Conservation (phyloP, 2,888 invertebrate genomes). For the Calliphora vomitoria region DNA sequence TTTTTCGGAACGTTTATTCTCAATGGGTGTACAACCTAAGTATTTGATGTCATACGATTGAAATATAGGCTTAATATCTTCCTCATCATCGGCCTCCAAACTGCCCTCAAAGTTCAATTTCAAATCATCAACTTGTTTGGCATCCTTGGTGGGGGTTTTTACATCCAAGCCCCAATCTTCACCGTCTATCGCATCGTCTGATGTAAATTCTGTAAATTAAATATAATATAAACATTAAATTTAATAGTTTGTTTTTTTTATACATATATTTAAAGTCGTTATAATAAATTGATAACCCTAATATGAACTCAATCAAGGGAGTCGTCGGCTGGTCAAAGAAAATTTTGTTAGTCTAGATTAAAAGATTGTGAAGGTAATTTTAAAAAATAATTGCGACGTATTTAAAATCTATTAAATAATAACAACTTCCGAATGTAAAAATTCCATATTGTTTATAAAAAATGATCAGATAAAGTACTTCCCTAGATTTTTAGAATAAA, state of each 20-base stretch:
- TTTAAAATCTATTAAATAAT: no score
- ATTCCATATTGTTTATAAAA: no score
- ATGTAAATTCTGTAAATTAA: slow-evolving; percentile 74
- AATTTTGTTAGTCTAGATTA: neutral
- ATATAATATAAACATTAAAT: slow-evolving; percentile 15
- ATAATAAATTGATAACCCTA: slow-evolving; percentile 43
- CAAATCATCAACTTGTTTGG: slow-evolving; percentile 64
- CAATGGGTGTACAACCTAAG: slow-evolving; percentile 79
- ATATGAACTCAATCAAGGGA: neutral
- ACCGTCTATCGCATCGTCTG: slow-evolving; percentile 75
- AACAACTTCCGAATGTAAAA: no score
- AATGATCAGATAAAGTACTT: no score
- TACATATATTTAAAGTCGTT: neutral
- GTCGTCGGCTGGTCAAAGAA: neutral
- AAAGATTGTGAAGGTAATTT: neutral
- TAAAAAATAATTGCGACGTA: neutral
- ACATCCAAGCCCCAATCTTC: slow-evolving; percentile 76
- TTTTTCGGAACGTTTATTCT: slow-evolving; percentile 78
- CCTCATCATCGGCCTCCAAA: slow-evolving; percentile 74
- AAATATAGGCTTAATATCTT: slow-evolving; percentile 71
- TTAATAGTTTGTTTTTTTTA: slow-evolving; percentile 16
- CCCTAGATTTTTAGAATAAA: no score
- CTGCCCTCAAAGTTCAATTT: slow-evolving; percentile 71
- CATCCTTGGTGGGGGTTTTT: slow-evolving; percentile 62
- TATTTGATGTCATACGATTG: slow-evolving; percentile 79